Base-by-base conservation (phyloP, 2,888 invertebrate genomes). In the Polydesmus complanatus region DNA sequence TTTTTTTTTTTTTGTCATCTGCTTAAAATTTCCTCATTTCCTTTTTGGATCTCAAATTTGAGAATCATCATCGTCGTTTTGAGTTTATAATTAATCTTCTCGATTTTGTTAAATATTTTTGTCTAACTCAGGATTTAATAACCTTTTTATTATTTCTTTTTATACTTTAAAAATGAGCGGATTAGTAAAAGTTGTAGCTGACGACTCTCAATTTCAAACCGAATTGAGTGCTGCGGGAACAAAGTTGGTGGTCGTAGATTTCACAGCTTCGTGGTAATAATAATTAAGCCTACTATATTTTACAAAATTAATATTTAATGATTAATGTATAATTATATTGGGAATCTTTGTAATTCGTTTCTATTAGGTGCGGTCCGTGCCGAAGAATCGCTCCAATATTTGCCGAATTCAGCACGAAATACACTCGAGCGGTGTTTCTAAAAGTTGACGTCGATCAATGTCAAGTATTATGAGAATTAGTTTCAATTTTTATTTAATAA, bases 391-490 rank as follows among this genome's bases (percentile, higher is more conserved):
- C 93, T 3, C 97, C 98, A 8, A 77, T 88, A 60, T 96, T 93
- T 74, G 89, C 92, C 68, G 85, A 90, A 71, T 77, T 96, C 49
- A 86, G 95, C 22, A 79, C 79, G 8, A 90, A 89, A 74, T 97
- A 90, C 74, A 83, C 88, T 0, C 83, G 85, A 67, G 94, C 91
- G 18, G 81, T 91, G 19, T 98, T 97, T 71, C 64, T 94, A 19
- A 93, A 95, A 77, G 89, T 98, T 8, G 94, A 95, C 74, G 95
- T 97, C 21, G 96, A 97, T 71, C 83, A 85, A 74, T 95, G 91
- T 69, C 84, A 85, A 26, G 61, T 63, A 47, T 11, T 27, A 27
- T n/a, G n/a, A n/a, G 14, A 5, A 5, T 5, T 37, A 37, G 37
- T 37, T 37, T 5, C 14, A 37, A 14, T 8, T 37, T 37, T 37